phyloP scores from a whole-genome alignment of 2,888 invertebrate genomes.

The Lacanobia wlatinum region DNA sequence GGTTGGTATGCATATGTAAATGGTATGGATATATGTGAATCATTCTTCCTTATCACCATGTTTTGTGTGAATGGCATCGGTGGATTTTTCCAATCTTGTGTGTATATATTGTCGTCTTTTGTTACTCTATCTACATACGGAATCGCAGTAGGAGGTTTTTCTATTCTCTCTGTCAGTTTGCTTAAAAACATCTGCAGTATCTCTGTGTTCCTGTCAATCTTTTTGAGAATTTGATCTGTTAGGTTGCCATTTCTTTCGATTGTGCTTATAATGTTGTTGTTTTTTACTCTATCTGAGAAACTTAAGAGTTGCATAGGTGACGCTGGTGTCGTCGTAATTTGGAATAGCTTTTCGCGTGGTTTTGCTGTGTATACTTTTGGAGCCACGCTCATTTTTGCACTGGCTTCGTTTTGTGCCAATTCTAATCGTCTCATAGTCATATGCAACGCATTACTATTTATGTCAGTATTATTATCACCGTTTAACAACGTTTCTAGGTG shows the following conservation, averaged over 20 bases:
- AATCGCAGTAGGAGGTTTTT: background rate
- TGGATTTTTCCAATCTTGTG: constrained; percentile 22
- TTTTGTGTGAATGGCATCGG: constrained; percentile 21
- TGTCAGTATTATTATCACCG: constrained; percentile 25
- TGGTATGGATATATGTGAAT: constrained; percentile 69
- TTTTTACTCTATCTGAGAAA: constrained; percentile 49
- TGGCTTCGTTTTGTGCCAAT: constrained; percentile 58
- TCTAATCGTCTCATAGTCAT: constrained; percentile 32
- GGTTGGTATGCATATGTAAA: constrained; percentile 75
- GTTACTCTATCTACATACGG: background rate
- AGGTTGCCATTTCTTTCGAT: constrained; percentile 79
- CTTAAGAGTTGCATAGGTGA: constrained; percentile 18
- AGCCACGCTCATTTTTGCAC: constrained; percentile 48
- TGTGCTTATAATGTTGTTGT: constrained; percentile 66
- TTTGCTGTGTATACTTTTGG: constrained; percentile 43
- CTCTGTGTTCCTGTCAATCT: constrained; percentile 82
- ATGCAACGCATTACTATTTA: constrained; percentile 54
- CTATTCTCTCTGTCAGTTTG: constrained; percentile 73
- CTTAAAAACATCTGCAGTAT: constrained; percentile 76
- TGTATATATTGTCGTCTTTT: background rate
- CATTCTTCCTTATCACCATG: constrained; percentile 55
- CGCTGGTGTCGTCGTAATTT: constrained; percentile 26
- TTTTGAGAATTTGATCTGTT: constrained; percentile 80
- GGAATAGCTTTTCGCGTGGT: constrained; percentile 5
- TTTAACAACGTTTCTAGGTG: constrained; percentile 69